Base-by-base conservation (phyloP, 2,797 vertebrate genomes). In the Gymnothorax javanicus region DNA sequence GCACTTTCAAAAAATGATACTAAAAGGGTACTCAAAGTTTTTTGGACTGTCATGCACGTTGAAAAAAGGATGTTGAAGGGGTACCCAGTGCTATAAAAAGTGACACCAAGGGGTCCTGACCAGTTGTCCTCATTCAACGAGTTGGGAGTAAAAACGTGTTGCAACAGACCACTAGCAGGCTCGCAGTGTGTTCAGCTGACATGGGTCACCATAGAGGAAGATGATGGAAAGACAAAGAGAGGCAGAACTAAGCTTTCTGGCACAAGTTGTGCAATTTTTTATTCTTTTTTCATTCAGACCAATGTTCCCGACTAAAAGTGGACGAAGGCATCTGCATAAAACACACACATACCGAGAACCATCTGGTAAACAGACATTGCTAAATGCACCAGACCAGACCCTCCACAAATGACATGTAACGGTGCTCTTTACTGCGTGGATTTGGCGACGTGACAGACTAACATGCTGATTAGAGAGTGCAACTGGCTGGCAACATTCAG, bases 391-490 rank as follows among this genome's bases (percentile, higher is more conserved):
- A 54, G 86, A 82, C 54, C 60, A 54, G 86, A 13, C 25, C 69
- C 43, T 58, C 9, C 69, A 59, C 86, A 87, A 87, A 87, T 83
- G 54, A 87, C 81, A 87, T 58, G 64, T 62, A 54, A 71, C 62
- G 9, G 79, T 64, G 33, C 62, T 83, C 54, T 4, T 33, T 56
- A 43, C 54, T 27, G 81, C 86, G 83, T 79, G 25, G 81, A 87
- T 87, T 57, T 87, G 83, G 86, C 52, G 64, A 89, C 52, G 93
- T 93, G 91, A 91, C 82, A 91, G 87, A 90, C 86, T 85, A 90
- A 89, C 88, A 88, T 67, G 56, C 67, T 94, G 94, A 96, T 95
- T 94, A 95, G 93, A 96, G 93, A 83, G 86, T 33, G 43, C 58
- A 20, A 33, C 20, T 83, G 81, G 60, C 86, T 67, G 90, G 86